These are phyloP conservation scores for Lasioglossum oenotherae DNA, from an alignment of 2,888 invertebrate species.

Conservation along the genomic window DNA sequence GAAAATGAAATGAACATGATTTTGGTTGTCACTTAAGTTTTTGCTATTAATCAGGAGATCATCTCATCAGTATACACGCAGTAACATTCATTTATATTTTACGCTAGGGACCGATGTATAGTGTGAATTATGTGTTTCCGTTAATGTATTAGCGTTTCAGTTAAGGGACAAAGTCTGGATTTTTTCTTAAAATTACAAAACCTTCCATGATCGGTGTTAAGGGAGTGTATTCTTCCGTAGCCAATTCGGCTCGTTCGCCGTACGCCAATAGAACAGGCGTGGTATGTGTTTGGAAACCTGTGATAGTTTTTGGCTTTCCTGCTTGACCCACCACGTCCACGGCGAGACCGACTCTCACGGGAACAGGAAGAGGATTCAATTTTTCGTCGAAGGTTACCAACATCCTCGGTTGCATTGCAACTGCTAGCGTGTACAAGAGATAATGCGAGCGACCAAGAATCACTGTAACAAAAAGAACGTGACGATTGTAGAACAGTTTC, in stretches of 20 bases:
- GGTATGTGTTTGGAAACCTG: conserved; percentile 99
- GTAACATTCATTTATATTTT: conserved; percentile 53
- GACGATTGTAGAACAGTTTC: neutral
- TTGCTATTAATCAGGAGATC: conserved; percentile 14
- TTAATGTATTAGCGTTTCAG: conserved; percentile 18
- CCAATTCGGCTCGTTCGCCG: conserved; percentile 98
- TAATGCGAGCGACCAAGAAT: conserved; percentile 98
- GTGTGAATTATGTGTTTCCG: conserved; percentile 44
- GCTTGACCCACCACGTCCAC: conserved; percentile 99
- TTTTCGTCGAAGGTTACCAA: conserved; percentile 98
- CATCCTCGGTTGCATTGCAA: conserved; percentile 99
- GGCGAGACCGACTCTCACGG: conserved; percentile 96
- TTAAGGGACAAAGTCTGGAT: conserved; percentile 88
- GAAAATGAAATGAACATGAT: conserved; percentile 27
- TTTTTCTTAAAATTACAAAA: conserved; percentile 98
- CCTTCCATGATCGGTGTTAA: conserved; percentile 99
- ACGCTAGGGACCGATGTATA: conserved; percentile 55
- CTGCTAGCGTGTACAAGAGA: conserved; percentile 96
- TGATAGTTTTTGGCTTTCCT: conserved; percentile 99
- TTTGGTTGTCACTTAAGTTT: conserved; percentile 12
- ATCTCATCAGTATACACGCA: conserved; percentile 25
- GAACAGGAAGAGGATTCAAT: conserved; percentile 95
- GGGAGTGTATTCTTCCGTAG: conserved; percentile 98
- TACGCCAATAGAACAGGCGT: conserved; percentile 98
- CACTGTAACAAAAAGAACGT: conserved; percentile 85